A percentile compares a stretch with the other conserved stretches of the same genome.
Conservation (phyloP, 2,797 vertebrate species). For the Geotrypetes seraphini region DNA sequence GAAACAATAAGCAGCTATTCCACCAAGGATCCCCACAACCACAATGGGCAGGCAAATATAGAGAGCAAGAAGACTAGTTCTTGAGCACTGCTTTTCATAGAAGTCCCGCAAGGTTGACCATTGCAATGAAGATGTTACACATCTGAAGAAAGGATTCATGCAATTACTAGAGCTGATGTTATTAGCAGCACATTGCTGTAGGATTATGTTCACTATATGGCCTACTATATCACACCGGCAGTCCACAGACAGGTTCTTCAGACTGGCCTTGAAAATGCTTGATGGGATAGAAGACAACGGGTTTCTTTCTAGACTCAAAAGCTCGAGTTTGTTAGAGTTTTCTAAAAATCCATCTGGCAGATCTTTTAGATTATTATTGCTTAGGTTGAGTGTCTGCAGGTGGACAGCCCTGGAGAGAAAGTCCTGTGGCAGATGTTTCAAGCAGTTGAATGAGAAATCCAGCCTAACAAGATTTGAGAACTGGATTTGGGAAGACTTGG, state of each 20-base stretch:
- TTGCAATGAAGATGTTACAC: accelerated
- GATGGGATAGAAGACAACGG: conserved; percentile 4
- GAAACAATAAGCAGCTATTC: not conserved
- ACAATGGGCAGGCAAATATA: not conserved
- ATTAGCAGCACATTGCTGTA: not conserved
- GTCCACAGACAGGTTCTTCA: not conserved
- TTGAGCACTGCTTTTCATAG: not conserved
- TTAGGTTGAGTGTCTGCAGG: conserved; percentile 7
- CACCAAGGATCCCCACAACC: not conserved
- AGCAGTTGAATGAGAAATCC: conserved; percentile 14
- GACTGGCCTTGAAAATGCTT: not conserved
- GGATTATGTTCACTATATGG: accelerated
- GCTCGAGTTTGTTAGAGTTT: not conserved
- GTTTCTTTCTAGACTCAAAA: conserved; percentile 10
- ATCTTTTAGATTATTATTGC: conserved; percentile 4
- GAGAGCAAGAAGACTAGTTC: accelerated
- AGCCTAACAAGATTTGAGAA: not conserved
- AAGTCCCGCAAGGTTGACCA: not conserved
- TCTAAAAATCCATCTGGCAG: conserved; percentile 1
- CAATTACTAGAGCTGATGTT: accelerated
- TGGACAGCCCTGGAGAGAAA: not conserved
- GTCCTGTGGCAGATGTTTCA: not conserved
- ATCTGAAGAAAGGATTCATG: accelerated
- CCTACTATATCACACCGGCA: conserved; percentile 14
- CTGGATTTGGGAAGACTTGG: not conserved